Evolutionary conservation across 2,888 invertebrate genomes (phyloP), one percentile per base, ranked within the genome.

Genomic region (Cephus pygmeus): DNA sequence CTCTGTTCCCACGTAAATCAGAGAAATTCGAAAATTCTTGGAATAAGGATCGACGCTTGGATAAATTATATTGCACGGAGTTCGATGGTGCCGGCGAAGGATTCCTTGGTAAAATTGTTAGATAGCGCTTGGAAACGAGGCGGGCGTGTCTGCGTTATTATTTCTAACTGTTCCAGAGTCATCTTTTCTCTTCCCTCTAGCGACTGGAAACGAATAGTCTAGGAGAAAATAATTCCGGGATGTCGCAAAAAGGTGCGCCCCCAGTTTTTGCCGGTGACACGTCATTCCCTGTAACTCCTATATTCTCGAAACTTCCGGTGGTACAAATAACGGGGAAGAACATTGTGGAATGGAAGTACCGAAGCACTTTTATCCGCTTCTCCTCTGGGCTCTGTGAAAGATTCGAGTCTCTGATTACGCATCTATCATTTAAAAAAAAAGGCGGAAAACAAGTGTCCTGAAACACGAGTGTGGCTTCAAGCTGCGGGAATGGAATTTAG

Each of bases 201-300:
- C 56, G 56, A 56, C 56, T 23, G 56, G 23, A 23, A 56, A 56
- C 56, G 74, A 30, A 30, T 34, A 23, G 56, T 56, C 56, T 23
- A 23, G 23, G 77, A 78, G 80, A 69, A 79, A 77, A 68, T 34
- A 74, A 77, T 77, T 71, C 69, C 73, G 35, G 75, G 76, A 71
- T 36, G 56, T 75, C 40, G 77, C 69, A 34, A 77, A 31, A 69
- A 33, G 73, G 69, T 75, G 81, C 76, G 77, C 79, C 75, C 77
- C 78, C 77, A 77, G 82, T 83, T 81, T 79, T 81, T 82, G 81
- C 71, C 76, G 73, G 80, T 81, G 81, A 82, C 82, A 82, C 81
- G 79, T 84, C 83, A 79, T 84, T 83, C 81, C 81, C 79, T 73
- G 76, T 76, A 79, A 69, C 33, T 78, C 69, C 69, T 56, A 31